Conservation (phyloP, 2,888 invertebrate species). For the Cryptosula pallasiana region DNA sequence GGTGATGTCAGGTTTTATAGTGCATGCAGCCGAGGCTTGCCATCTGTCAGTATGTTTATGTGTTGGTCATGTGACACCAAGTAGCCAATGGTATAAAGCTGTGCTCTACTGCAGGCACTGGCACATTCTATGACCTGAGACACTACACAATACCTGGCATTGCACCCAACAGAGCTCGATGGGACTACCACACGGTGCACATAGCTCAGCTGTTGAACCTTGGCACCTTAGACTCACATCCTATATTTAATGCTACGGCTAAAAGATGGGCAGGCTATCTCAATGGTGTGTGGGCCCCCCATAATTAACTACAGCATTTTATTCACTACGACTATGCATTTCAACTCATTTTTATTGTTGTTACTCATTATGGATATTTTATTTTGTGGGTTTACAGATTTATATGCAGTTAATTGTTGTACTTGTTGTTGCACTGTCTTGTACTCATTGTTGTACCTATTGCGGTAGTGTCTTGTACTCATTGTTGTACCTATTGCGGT, state of each 20-base stretch:
- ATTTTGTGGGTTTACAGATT: background rate
- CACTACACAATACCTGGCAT: slow-evolving; percentile 70
- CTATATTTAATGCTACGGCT: slow-evolving; percentile 75
- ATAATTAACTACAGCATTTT: slow-evolving; percentile 75
- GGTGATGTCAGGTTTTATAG: too few relatives aligned
- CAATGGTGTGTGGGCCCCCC: slow-evolving; percentile 87
- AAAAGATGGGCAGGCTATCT: slow-evolving; percentile 91
- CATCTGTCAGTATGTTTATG: background rate
- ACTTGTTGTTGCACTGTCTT: background rate
- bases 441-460: too few relatives aligned
- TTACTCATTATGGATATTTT: too few relatives aligned
- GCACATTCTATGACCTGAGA: slow-evolving; percentile 89
- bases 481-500: too few relatives aligned
- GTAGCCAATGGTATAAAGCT: too few relatives aligned
- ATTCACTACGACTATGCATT: too few relatives aligned
- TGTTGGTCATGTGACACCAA: background rate
- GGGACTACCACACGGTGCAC: slow-evolving; percentile 99
- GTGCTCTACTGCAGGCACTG: slow-evolving; percentile 84
- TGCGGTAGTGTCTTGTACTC: too few relatives aligned
- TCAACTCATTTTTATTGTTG: too few relatives aligned
- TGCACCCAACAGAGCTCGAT: slow-evolving; percentile 82
- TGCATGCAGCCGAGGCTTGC: background rate
- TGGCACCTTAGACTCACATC: slow-evolving; percentile 70
- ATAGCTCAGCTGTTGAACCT: slow-evolving; percentile 81
- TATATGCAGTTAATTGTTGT: background rate